Conservation (phyloP, 2,797 vertebrate species). For the Trachops cirrhosus region DNA sequence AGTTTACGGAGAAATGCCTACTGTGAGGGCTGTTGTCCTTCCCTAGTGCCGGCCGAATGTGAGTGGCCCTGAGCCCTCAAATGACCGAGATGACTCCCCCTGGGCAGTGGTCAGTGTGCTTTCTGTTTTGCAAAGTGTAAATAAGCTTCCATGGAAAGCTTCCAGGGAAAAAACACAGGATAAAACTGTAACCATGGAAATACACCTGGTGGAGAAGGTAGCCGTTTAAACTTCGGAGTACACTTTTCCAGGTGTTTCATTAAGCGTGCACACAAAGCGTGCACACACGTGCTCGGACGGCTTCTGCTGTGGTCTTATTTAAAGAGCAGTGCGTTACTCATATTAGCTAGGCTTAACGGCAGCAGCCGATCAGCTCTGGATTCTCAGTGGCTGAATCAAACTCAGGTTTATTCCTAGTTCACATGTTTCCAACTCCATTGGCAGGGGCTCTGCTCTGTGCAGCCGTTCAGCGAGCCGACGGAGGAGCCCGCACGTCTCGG, state of each 20-base stretch:
- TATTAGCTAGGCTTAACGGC: conserved; percentile 22
- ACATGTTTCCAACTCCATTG: background rate
- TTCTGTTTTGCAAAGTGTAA: conserved; percentile 8
- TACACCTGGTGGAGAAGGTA: background rate
- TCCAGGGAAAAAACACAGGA: background rate
- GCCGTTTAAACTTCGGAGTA: background rate
- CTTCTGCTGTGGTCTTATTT: conserved; percentile 14
- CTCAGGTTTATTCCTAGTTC: conserved; percentile 12
- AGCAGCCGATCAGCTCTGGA: conserved; percentile 13
- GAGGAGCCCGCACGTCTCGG: background rate
- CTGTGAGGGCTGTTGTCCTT: background rate
- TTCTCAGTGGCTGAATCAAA: conserved; percentile 45
- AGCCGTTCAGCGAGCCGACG: background rate
- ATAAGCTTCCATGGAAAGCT: background rate
- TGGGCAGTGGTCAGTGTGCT: background rate
- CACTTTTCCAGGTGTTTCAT: background rate
- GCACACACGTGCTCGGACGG: no score
- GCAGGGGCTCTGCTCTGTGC: background rate
- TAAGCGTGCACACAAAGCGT: background rate
- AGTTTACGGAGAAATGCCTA: background rate
- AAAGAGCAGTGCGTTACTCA: background rate
- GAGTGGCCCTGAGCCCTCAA: background rate
- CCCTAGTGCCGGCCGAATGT: background rate
- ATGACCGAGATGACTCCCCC: background rate
- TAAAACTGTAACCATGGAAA: background rate